These are phyloP conservation scores for Trididemnum clinides DNA, from an alignment of 23 tunicate species.

Conservation along the genomic window DNA sequence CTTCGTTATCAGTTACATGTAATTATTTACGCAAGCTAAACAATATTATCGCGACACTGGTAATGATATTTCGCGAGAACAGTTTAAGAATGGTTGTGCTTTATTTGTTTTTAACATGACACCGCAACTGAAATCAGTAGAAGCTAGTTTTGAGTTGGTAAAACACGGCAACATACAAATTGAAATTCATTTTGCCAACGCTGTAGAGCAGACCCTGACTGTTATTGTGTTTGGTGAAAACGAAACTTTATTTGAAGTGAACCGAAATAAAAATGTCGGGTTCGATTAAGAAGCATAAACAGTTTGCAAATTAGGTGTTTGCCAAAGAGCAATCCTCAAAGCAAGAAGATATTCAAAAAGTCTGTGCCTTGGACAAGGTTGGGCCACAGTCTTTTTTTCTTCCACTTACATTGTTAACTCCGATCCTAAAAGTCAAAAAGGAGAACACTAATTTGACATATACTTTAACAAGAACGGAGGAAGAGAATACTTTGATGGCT, in stretches of 20 bases:
- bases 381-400: not conserved
- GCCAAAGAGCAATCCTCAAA: not conserved
- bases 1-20: constrained; percentile 24
- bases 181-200: constrained; percentile 24
- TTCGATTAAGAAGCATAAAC: constrained; percentile 18
- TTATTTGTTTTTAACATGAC: constrained; percentile 26
- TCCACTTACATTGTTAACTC: constrained; percentile 10
- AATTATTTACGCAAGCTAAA: constrained; percentile 6
- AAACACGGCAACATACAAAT: constrained; percentile 12
- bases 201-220: not conserved
- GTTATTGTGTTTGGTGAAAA: not conserved
- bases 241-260: constrained; percentile 6
- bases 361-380: not conserved
- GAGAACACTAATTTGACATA: constrained; percentile 12
- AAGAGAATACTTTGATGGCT: constrained; percentile 19
- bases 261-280: not conserved
- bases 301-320: not conserved
- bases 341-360: not conserved
- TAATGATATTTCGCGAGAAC: constrained; percentile 14
- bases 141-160: constrained; percentile 11
- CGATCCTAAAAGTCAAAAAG: not conserved
- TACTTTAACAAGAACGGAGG: not conserved
- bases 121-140: not conserved
- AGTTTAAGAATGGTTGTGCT: constrained; percentile 33
- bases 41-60: constrained; percentile 11